Evolutionary conservation across 1,140 invertebrate species (phyloP).

Genomic region (Tribolium madens): DNA sequence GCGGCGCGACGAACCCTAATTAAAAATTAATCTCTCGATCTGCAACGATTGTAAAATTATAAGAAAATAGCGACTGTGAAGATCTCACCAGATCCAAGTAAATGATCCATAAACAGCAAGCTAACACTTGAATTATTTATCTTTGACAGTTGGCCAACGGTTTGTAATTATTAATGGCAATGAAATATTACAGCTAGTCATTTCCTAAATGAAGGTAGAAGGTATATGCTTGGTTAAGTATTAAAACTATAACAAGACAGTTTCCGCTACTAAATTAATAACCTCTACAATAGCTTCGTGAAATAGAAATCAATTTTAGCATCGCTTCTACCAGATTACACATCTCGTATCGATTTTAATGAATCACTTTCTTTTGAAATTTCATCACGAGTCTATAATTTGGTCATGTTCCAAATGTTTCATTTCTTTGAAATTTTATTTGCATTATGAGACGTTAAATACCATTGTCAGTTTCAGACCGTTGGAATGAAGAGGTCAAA

Average conservation of each 20-base stretch:
- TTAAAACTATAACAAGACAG: slow-evolving; percentile 37
- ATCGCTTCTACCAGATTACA: not conserved
- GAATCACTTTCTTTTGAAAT: not conserved
- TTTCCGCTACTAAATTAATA: slow-evolving; percentile 34
- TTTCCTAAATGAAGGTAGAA: slow-evolving; percentile 29
- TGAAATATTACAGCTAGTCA: slow-evolving; percentile 36
- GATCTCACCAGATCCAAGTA: not conserved
- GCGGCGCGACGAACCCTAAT: not conserved
- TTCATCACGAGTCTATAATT: slow-evolving; percentile 15
- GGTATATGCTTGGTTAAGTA: slow-evolving; percentile 32
- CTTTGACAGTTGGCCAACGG: slow-evolving; percentile 37
- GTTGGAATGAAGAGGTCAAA: slow-evolving; percentile 47
- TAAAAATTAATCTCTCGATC: not conserved
- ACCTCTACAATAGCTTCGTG: not conserved
- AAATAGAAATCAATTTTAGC: slow-evolving; percentile 2
- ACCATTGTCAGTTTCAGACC: slow-evolving; percentile 40
- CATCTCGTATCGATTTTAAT: not conserved
- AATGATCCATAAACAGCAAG: slow-evolving; percentile 5
- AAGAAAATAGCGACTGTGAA: not conserved
- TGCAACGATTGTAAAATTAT: not conserved
- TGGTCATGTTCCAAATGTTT: slow-evolving; percentile 3
- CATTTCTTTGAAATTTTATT: not conserved
- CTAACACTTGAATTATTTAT: slow-evolving; percentile 11
- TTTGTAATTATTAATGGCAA: slow-evolving; percentile 33
- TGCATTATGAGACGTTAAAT: slow-evolving; percentile 39